Percentiles rank a stretch among this genome's conserved stretches.
Evolutionary conservation across 2,113 vertebrate genomes (phyloP).

Genomic region (Nestor notabilis): DNA sequence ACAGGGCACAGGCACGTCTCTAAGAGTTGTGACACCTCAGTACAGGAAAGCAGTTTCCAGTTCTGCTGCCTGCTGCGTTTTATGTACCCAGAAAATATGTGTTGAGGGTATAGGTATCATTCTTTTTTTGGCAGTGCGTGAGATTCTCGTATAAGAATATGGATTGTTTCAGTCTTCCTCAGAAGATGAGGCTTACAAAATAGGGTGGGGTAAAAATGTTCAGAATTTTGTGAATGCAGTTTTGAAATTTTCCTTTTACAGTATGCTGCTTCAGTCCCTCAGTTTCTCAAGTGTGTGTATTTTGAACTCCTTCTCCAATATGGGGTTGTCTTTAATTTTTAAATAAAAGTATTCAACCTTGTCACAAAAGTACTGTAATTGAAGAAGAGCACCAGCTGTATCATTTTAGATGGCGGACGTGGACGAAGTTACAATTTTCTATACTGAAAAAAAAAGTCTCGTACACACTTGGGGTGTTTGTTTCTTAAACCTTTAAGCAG

Average conservation of each 20-base stretch:
- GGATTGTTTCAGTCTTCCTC: not conserved
- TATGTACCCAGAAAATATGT: not conserved
- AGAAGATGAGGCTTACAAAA: not conserved
- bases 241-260: not conserved
- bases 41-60: not conserved
- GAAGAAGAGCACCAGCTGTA: not conserved
- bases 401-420: not conserved
- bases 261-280: fast-evolving
- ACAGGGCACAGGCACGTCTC: not conserved
- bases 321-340: not conserved
- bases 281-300: not conserved
- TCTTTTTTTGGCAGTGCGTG: not conserved
- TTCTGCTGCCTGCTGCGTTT: not conserved
- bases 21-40: not conserved
- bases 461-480: not conserved
- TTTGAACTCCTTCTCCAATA: not conserved
- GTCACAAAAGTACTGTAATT: not conserved
- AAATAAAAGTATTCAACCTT: not conserved
- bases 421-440: not conserved
- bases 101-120: not conserved
- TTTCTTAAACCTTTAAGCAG: not conserved
- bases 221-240: not conserved
- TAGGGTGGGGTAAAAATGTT: fast-evolving
- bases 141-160: not conserved
- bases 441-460: not conserved